Base-by-base conservation (phyloP, 2,888 invertebrate species). In the Parthenolecanium corni region DNA sequence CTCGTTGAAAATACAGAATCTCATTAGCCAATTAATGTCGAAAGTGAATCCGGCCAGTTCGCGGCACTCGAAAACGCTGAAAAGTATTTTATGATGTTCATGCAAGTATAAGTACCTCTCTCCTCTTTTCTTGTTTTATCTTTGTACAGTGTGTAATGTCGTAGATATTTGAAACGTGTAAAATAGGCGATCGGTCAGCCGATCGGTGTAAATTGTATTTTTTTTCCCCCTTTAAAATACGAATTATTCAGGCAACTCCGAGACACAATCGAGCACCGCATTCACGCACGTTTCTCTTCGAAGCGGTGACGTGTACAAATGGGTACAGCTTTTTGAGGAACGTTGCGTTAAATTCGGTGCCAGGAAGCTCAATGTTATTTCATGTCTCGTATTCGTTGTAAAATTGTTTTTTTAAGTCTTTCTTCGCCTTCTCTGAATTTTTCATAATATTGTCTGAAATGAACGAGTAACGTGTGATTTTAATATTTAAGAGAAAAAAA, bases 1-100 rank as follows among this genome's bases (percentile, higher is more conserved):
- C 6, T 91, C 93, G 18, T 75, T 95, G 65, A 94, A 94, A 78
- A 92, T 95, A 70, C 88, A 82, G 72, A 91, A 94, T 77, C 80
- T 95, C 68, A 89, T 95, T 71, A 89, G 62, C 44, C 64, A 66
- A 16, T 47, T 66, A 5, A 66, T 57, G 57, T 64, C 61, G 18
- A 66, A 64, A 52, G 16, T 46, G 21, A 53, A 42, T 23, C 25
- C 62, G 12, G 44, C 52, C 42, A 53, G 54, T 62, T 52, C 40
- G 24, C 53, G 63, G 11, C 46, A 31, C 31, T 46, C 44, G 14
- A 63, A 52, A 47, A 20, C 36, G 2, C 20, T 52, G 44, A 62
- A 62, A 18, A 52, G 38, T 14, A n/a, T 44, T 24, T 52, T 62
- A 52, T 62, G 52, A 62, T 52, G 46, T 57, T 47, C 31, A 47